Conservation (phyloP, 2,797 vertebrate species). For the Onychomys leucogaster region DNA sequence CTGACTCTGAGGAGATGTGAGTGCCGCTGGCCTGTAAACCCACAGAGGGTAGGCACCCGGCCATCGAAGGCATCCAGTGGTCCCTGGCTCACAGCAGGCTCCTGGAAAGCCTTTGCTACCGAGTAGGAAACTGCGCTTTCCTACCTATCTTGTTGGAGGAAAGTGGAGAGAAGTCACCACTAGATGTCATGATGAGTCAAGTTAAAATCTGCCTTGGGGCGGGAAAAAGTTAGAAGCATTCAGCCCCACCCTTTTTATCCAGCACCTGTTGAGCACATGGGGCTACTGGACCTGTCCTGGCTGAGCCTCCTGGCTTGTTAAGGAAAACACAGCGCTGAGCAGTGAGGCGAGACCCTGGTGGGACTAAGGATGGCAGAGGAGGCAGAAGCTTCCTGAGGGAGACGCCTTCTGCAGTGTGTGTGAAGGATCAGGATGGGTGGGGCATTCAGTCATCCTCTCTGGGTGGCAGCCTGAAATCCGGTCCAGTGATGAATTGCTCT, state of each 20-base stretch:
- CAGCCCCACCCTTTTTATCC: neutral
- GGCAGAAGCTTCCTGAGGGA: neutral
- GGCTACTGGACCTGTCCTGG: neutral
- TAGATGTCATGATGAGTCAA: conserved; percentile 4
- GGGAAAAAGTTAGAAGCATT: neutral
- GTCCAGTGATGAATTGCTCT: neutral
- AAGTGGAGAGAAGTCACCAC: neutral
- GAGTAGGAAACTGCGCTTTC: neutral
- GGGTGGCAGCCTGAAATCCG: too few species aligned
- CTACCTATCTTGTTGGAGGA: neutral
- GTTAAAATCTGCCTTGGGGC: neutral
- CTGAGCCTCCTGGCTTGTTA: neutral
- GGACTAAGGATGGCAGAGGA: too few species aligned
- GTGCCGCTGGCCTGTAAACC: neutral
- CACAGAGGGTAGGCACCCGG: neutral
- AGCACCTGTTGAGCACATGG: neutral
- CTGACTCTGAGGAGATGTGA: neutral
- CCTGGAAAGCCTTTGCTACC: neutral
- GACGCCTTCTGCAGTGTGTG: neutral
- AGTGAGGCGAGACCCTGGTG: neutral
- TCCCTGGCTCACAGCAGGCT: neutral
- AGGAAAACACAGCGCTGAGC: neutral
- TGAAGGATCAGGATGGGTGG: neutral
- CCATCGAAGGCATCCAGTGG: neutral
- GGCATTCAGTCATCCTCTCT: neutral